Conservation (phyloP, 2,888 invertebrate species). For the Glyphotaelius pellucidus region DNA sequence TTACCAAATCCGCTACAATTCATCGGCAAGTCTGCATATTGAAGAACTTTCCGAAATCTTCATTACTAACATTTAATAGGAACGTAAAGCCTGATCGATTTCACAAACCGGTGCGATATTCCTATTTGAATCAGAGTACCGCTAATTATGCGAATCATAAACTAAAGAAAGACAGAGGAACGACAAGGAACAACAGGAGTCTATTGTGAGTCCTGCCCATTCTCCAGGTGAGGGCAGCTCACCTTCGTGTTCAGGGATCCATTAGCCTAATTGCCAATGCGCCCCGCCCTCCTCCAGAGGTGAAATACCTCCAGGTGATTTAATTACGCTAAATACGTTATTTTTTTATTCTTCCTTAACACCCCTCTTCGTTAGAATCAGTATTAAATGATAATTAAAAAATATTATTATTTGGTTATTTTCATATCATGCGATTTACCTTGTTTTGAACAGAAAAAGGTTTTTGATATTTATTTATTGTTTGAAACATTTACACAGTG, state of each 20-base stretch:
- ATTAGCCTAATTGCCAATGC: constrained; percentile 13
- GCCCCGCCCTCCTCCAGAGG: neutral
- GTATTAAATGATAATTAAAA: neutral
- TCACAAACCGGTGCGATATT: neutral
- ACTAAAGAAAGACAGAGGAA: neutral
- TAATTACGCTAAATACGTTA: neutral
- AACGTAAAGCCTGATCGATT: neutral
- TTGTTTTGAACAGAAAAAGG: neutral
- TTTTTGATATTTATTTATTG: neutral
- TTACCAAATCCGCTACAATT: too few relatives aligned
- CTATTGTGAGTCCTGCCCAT: neutral
- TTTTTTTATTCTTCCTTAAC: neutral
- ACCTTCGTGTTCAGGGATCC: constrained; percentile 32
- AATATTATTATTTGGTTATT: too few relatives aligned
- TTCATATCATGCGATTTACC: neutral
- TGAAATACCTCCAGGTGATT: neutral
- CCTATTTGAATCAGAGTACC: neutral
- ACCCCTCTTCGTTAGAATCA: neutral
- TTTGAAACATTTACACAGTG: too few relatives aligned
- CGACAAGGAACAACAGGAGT: neutral
- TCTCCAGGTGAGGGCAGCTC: neutral
- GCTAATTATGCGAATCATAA: neutral
- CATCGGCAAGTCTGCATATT: too few relatives aligned
- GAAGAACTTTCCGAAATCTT: too few relatives aligned
- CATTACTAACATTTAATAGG: neutral